phyloP scores from a whole-genome alignment of 2,797 vertebrate genomes.

The Lagorchestes hirsutus region DNA sequence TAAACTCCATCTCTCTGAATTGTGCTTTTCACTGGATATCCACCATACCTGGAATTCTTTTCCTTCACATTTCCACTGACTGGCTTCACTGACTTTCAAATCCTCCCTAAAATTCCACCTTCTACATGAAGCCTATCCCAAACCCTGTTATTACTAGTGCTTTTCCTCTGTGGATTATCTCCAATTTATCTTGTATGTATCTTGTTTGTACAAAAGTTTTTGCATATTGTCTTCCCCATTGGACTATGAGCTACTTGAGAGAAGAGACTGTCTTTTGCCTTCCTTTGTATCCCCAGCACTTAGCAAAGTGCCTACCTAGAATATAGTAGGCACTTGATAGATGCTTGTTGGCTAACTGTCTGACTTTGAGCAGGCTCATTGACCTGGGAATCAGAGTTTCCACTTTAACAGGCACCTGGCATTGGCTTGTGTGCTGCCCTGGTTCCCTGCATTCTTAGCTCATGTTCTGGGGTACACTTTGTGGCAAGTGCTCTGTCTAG shows the following conservation, averaged over 20 bases:
- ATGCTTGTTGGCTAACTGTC: background rate
- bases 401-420: background rate
- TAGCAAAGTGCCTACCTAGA: background rate
- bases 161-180: background rate
- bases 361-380: background rate
- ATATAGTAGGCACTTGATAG: background rate
- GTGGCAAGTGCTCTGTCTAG: background rate
- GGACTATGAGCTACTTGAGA: background rate
- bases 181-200: background rate
- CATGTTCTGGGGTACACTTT: background rate
- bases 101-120: background rate
- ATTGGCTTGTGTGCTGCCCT: background rate
- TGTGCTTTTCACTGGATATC: background rate
- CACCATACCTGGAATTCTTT: background rate
- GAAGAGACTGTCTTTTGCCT: background rate
- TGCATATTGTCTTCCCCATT: background rate
- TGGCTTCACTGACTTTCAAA: background rate
- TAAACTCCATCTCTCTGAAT: background rate
- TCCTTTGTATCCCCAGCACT: background rate
- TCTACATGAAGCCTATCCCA: background rate
- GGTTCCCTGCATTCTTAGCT: background rate
- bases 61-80: background rate
- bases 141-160: background rate
- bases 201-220: background rate
- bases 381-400: background rate